Base-by-base conservation (phyloP, 2,888 invertebrate genomes). In the Dusona sp. region DNA sequence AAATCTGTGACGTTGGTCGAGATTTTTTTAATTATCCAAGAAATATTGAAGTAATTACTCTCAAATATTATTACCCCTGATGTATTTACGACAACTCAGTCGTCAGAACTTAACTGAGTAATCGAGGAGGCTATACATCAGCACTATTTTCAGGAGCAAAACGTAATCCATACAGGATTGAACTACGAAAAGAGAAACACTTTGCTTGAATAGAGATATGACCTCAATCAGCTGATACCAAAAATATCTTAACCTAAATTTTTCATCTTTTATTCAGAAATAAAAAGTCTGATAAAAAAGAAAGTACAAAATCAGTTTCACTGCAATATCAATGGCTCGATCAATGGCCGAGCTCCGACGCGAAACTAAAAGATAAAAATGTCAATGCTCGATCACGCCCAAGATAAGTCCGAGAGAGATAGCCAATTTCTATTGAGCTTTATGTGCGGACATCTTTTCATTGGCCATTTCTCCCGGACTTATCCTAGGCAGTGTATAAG, bases 351-450 rank as follows among this genome's bases (percentile, higher is more conserved):
- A 68, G 42, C n/a, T n/a, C 13, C 42, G 42, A 45, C n/a, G 42
- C 22, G 11, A 42, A 42, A 22, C 68, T 42, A 42, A n/a, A 42
- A 25, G 68, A n/a, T n/a, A n/a, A 42, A 22, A 68, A 68, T 68
- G 68, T 68, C 68, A 68, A 68, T 68, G 68, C 45, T 68, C 45
- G 68, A 68, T 68, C 68, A 68, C 68, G n/a, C 42, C 61, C 61
- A 61, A 16, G 61, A 16, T 29, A 11, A 61, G 57, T 61, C 11
- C 16, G 57, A 61, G 29, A 61, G 57, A 61, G 61, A 29, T 61
- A 7, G 16, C 16, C 29, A 61, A 29, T 61, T 61, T 29, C 61
- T 61, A 61, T 61, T 29, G 29, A 61, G 25, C 29, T 61, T 61
- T 61, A 61, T 61, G 29, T 61, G 61, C 61, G 16, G 61, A 61